phyloP scores from a whole-genome alignment of 2,888 invertebrate species.

The Pammene fasciana region DNA sequence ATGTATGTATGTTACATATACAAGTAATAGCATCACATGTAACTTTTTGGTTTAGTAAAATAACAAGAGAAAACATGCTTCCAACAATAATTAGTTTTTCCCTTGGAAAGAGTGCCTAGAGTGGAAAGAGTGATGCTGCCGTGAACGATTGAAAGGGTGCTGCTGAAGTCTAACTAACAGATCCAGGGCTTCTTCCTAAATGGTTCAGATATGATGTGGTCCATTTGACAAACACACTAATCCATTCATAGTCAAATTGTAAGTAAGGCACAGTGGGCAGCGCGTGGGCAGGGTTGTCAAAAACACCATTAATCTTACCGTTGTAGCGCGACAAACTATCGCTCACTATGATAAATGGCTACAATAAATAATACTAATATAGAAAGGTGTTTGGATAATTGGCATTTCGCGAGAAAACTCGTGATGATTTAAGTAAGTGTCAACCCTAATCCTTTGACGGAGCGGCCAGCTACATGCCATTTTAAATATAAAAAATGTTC shows the following conservation, averaged over 20 bases:
- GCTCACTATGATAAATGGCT: constrained; percentile 35
- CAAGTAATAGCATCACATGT: no score
- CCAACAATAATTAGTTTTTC: no score
- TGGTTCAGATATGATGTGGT: background rate
- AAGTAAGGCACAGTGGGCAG: constrained; percentile 42
- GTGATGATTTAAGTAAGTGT: constrained; percentile 12
- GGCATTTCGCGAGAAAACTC: constrained; percentile 8
- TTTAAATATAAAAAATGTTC: background rate
- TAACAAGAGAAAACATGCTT: no score
- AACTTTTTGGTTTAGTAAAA: no score
- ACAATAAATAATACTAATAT: constrained; percentile 30
- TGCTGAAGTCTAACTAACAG: no score
- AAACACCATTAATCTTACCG: constrained; percentile 46
- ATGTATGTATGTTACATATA: no score
- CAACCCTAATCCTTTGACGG: constrained; percentile 18
- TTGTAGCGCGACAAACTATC: constrained; percentile 40
- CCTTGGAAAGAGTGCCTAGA: no score
- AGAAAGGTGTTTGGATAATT: constrained; percentile 15
- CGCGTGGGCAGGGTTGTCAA: constrained; percentile 44
- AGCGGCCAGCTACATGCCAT: background rate
- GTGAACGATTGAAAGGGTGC: no score
- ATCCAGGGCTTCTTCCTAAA: no score
- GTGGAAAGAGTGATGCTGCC: no score
- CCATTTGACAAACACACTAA: constrained; percentile 8
- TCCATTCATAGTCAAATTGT: constrained; percentile 24